phyloP scores from a whole-genome alignment of 2,113 vertebrate genomes.

The Mystacornis crossleyi region DNA sequence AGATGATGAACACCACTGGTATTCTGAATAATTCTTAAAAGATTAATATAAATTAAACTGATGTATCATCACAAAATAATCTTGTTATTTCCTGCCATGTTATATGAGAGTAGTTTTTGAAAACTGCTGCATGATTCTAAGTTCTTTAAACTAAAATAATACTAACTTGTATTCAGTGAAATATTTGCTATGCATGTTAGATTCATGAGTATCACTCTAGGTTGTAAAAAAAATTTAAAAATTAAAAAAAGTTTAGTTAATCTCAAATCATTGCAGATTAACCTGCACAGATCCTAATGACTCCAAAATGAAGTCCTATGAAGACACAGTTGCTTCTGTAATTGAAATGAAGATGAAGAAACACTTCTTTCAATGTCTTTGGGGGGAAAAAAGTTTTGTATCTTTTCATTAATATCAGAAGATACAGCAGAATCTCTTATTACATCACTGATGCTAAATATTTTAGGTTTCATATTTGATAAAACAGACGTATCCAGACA shows the following conservation, averaged over 20 bases:
- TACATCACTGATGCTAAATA: not conserved
- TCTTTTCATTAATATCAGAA: not conserved
- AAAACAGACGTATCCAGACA: not conserved
- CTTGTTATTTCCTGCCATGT: not conserved
- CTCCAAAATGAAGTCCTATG: not conserved
- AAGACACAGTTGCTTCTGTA: not conserved
- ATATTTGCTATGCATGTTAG: not conserved
- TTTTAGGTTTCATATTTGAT: not conserved
- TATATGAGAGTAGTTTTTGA: not conserved
- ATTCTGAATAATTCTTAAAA: not conserved
- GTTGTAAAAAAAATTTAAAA: not conserved
- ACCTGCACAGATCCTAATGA: not conserved
- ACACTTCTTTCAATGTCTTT: not conserved
- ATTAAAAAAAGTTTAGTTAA: not conserved
- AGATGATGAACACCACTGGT: not conserved
- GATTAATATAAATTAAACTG: not conserved
- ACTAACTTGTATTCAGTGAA: not conserved
- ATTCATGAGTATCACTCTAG: not conserved
- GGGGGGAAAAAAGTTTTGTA: fast-evolving
- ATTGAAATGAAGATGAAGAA: not conserved
- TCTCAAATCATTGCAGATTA: not conserved
- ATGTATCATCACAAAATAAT: not conserved
- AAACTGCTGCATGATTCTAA: not conserved
- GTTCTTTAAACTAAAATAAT: not conserved
- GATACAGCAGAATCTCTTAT: not conserved